phyloP scores from a whole-genome alignment of 1,140 invertebrate species.

The Camponotus vicinus region DNA sequence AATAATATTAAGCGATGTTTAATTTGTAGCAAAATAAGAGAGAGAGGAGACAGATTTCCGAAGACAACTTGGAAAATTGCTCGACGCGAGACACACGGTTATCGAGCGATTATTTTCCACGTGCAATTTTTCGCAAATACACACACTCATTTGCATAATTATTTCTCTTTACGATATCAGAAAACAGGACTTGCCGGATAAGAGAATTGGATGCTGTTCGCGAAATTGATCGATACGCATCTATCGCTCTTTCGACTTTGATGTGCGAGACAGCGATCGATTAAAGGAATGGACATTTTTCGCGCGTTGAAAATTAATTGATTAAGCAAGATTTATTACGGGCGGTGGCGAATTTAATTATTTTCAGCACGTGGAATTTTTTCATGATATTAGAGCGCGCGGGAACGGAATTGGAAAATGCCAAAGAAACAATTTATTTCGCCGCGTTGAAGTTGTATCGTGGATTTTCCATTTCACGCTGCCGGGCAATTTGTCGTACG shows the following conservation, averaged over 20 bases:
- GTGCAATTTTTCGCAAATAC: not conserved
- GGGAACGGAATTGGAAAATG: conserved; percentile 42
- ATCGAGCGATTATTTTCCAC: not conserved
- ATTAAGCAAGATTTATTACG: not conserved
- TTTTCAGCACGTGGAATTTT: not conserved
- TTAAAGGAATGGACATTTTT: not conserved
- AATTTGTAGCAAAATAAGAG: conserved; percentile 11
- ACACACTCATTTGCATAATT: not conserved
- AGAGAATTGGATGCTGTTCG: not conserved
- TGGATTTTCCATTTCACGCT: conserved; percentile 55
- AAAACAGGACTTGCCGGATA: not conserved
- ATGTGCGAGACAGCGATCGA: not conserved
- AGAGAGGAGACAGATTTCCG: not conserved
- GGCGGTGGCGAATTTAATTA: not conserved
- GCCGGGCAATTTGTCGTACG: conserved; percentile 57
- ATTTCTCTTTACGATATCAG: not conserved
- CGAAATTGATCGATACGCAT: not conserved
- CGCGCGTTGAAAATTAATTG: conserved; percentile 10
- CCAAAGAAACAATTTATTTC: conserved; percentile 42
- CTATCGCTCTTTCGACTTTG: not conserved
- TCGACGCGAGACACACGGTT: not conserved
- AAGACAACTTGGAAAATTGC: not conserved
- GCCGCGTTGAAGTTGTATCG: conserved; percentile 29
- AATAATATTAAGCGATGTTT: conserved; percentile 51
- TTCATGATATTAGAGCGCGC: not conserved